Conservation (phyloP, 2,888 invertebrate genomes). For the Chrysodeixis includens region DNA sequence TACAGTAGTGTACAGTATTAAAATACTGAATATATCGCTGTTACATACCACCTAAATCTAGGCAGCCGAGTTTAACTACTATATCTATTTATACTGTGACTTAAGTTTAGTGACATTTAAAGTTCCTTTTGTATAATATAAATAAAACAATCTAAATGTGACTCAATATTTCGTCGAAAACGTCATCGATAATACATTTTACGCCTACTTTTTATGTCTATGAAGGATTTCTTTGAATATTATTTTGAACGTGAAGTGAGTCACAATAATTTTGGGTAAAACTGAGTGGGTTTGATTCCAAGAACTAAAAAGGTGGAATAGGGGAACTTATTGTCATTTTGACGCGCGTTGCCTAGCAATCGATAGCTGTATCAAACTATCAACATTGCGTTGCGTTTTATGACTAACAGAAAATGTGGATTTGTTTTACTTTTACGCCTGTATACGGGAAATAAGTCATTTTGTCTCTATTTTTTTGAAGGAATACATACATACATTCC, state of each 20-base stretch:
- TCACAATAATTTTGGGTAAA: slow-evolving; percentile 21
- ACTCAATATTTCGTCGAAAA: slow-evolving; percentile 25
- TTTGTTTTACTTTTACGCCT: too few relatives aligned
- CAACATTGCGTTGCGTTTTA: slow-evolving; percentile 26
- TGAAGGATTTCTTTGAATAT: slow-evolving; percentile 12
- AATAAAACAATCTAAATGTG: slow-evolving; percentile 8
- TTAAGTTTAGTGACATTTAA: too few relatives aligned
- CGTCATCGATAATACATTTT: neutral
- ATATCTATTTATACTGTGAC: too few relatives aligned
- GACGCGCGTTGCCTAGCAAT: slow-evolving; percentile 38
- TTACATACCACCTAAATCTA: too few relatives aligned
- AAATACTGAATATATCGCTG: too few relatives aligned
- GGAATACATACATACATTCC: too few relatives aligned
- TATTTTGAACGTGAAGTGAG: slow-evolving; percentile 9
- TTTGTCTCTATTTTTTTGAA: too few relatives aligned
- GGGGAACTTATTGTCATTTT: slow-evolving; percentile 4
- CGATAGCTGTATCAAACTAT: slow-evolving; percentile 16
- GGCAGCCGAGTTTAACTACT: too few relatives aligned
- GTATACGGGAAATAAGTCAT: too few relatives aligned
- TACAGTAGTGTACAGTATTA: too few relatives aligned
- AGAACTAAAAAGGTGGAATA: slow-evolving; percentile 6
- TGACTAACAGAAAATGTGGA: neutral
- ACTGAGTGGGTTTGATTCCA: slow-evolving; percentile 11
- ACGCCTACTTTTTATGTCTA: slow-evolving; percentile 17
- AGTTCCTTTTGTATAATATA: too few relatives aligned